A percentile compares a stretch with the other conserved stretches of the same genome.
phyloP scores from a whole-genome alignment of 30 jellyfish, hydroid and myxozoan genomes.

The Pelagia noctiluca region DNA sequence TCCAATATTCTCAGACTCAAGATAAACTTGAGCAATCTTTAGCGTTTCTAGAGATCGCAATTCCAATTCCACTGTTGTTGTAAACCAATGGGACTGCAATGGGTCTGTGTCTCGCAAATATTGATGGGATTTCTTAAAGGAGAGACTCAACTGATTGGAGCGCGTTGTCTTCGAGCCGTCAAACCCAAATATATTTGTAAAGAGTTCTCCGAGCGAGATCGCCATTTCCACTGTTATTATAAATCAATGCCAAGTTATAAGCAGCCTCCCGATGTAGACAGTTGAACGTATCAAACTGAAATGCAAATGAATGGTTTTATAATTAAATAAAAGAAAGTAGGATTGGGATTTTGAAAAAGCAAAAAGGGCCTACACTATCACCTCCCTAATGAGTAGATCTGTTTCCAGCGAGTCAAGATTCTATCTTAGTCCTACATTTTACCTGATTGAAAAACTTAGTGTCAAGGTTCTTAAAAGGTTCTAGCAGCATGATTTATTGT shows the following conservation, averaged over 20 bases:
- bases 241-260: slow-evolving; percentile 80
- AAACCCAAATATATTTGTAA: slow-evolving; percentile 83
- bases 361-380: not conserved
- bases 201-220: slow-evolving; percentile 83
- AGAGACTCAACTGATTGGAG: no score
- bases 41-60: no score
- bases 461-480: no score
- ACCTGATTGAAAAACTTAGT: no score
- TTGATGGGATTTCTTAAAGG: no score
- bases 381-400: not conserved
- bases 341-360: not conserved
- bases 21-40: no score
- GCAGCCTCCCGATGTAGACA: slow-evolving; percentile 98
- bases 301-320: not conserved
- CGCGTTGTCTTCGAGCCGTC: no score
- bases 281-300: slow-evolving; percentile 61
- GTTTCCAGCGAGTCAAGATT: not conserved
- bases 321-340: not conserved
- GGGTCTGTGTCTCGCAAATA: no score
- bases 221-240: slow-evolving; percentile 81
- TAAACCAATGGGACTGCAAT: slow-evolving; percentile 84
- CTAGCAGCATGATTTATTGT: no score
- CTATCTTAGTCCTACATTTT: no score
- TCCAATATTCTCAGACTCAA: no score
- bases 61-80: slow-evolving; percentile 80